Conservation (phyloP, 2,888 invertebrate genomes). For the Drosophila buzzatii region DNA sequence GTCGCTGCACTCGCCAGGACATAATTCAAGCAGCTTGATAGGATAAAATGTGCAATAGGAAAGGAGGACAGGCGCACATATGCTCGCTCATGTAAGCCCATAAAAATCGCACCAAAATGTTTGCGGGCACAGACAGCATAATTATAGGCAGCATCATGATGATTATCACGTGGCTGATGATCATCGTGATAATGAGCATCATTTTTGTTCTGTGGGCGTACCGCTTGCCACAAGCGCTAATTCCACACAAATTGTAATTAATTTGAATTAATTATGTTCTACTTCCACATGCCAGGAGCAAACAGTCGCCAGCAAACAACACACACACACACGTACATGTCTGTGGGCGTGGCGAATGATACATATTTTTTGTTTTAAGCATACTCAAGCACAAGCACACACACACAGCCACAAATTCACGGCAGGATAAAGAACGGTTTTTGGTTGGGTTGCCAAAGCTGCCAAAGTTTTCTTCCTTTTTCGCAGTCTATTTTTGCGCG, state of each 20-base stretch:
- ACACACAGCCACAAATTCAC: constrained; percentile 49
- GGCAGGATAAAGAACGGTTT: constrained; percentile 52
- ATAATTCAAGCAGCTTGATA: constrained; percentile 44
- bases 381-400: constrained; percentile 29
- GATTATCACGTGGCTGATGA: background rate
- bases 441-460: constrained; percentile 25
- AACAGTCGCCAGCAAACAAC: constrained; percentile 44
- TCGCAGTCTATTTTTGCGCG: constrained; percentile 42
- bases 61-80: background rate
- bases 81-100: constrained; percentile 28
- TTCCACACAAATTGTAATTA: constrained; percentile 82
- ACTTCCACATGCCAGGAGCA: constrained; percentile 72
- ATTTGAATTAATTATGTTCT: constrained; percentile 82
- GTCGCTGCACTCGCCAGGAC: constrained; percentile 27
- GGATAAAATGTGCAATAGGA: constrained; percentile 25
- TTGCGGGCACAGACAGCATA: constrained; percentile 33
- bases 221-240: constrained; percentile 73
- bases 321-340: constrained; percentile 34
- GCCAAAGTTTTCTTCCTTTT: constrained; percentile 42
- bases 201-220: constrained; percentile 33
- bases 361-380: constrained; percentile 54
- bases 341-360: constrained; percentile 41
- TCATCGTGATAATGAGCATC: constrained; percentile 22
- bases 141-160: constrained; percentile 33
- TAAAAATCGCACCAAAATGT: constrained; percentile 54